Percentiles rank a stretch among this genome's conserved stretches.
phyloP scores from a whole-genome alignment of 2,888 invertebrate genomes.

The Mycalesis mineus region DNA sequence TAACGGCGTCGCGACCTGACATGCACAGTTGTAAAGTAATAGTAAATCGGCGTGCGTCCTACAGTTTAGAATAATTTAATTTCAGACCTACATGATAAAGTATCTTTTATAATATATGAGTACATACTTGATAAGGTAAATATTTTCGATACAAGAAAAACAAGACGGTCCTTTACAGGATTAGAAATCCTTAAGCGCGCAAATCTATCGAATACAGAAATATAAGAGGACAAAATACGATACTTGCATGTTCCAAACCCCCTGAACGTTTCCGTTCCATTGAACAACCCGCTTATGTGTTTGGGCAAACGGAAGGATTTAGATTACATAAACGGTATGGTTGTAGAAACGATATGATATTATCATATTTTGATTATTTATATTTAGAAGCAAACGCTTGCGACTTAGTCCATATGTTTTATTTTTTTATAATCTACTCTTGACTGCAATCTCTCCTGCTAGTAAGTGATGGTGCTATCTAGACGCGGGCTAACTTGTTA shows the following conservation, averaged over 20 bases:
- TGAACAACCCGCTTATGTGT: constrained; percentile 8
- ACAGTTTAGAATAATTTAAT: too few relatives aligned
- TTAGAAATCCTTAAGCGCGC: not conserved
- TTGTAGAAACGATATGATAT: not conserved
- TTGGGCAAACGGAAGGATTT: not conserved
- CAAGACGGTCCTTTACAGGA: not conserved
- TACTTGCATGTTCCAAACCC: constrained; percentile 10
- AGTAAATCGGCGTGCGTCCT: too few relatives aligned
- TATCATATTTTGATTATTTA: not conserved
- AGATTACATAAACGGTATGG: not conserved
- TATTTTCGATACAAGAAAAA: not conserved
- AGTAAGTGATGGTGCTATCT: too few relatives aligned
- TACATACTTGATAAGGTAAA: not conserved
- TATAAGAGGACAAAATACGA: constrained; percentile 9
- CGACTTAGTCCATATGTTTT: too few relatives aligned
- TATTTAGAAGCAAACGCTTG: not conserved
- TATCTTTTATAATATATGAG: too few relatives aligned
- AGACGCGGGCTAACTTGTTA: too few relatives aligned
- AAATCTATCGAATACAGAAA: constrained; percentile 10
- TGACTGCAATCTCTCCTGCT: too few relatives aligned
- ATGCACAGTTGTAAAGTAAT: too few relatives aligned
- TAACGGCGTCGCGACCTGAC: too few relatives aligned
- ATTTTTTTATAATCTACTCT: too few relatives aligned
- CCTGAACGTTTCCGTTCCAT: constrained; percentile 6
- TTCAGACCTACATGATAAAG: too few relatives aligned